Percentiles rank a stretch among this genome's conserved stretches.
Evolutionary conservation across 1,140 invertebrate species (phyloP).

Genomic region (Thalassaphorura encarpata): DNA sequence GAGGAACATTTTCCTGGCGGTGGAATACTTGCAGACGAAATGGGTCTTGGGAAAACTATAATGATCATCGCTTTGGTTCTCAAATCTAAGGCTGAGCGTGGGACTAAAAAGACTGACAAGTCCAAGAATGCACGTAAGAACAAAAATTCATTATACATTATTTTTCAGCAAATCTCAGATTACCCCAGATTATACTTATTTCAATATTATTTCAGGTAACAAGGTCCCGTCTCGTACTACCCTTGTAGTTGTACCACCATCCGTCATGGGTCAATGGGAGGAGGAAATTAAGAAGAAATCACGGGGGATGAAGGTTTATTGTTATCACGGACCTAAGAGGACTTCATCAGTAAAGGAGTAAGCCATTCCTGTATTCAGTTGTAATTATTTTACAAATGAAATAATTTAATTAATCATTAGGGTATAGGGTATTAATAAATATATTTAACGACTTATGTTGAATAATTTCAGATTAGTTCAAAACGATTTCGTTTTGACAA

Average conservation of each 20-base stretch:
- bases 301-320: conserved; percentile 48
- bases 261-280: conserved; percentile 74
- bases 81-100: conserved; percentile 29
- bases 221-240: conserved; percentile 51
- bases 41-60: conserved; percentile 88
- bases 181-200: not conserved
- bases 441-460: no score
- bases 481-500: conserved; percentile 46
- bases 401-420: not conserved
- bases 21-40: conserved; percentile 83
- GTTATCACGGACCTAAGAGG: conserved; percentile 74
- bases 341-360: conserved; percentile 50
- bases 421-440: not conserved
- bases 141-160: conserved; percentile 35
- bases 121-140: conserved; percentile 33
- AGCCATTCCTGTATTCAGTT: conserved; percentile 17
- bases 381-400: not conserved
- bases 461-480: conserved; percentile 38
- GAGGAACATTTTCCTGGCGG: conserved; percentile 71
- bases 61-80: conserved; percentile 78
- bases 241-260: conserved; percentile 80
- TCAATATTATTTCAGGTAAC: conserved; percentile 6
- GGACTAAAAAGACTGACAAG: conserved; percentile 33
- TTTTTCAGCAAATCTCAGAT: not conserved
- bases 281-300: conserved; percentile 61